Conservation (phyloP, 2,888 invertebrate genomes). For the Volucella inanis region DNA sequence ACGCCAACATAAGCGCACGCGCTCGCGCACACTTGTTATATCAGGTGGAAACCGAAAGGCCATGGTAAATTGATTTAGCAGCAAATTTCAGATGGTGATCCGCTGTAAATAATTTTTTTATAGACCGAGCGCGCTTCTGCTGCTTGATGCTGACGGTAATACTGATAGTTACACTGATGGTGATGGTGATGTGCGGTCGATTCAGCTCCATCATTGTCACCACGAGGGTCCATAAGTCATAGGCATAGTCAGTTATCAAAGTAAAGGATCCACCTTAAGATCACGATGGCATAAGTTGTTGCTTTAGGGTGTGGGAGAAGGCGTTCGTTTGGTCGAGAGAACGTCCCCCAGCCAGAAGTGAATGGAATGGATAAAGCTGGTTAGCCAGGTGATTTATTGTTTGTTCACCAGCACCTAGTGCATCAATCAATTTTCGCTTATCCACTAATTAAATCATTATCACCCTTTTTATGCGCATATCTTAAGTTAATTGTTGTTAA, state of each 20-base stretch:
- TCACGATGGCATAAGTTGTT: constrained; percentile 50
- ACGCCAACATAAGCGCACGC: constrained; percentile 49
- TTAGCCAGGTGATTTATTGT: constrained; percentile 67
- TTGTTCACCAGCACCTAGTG: constrained; percentile 44
- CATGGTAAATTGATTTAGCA: constrained; percentile 69
- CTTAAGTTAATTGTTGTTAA: constrained; percentile 64
- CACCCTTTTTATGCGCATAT: constrained; percentile 67
- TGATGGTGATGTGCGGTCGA: constrained; percentile 43
- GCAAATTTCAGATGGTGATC: constrained; percentile 54
- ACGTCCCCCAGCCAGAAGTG: neutral
- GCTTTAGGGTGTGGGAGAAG: constrained; percentile 23
- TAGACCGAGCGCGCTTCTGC: constrained; percentile 53
- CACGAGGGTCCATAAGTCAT: constrained; percentile 50
- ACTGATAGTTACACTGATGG: constrained; percentile 32
- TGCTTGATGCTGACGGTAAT: constrained; percentile 23
- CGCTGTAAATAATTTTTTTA: constrained; percentile 70
- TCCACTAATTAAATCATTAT: constrained; percentile 74
- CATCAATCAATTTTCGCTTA: constrained; percentile 69
- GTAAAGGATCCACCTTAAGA: constrained; percentile 65
- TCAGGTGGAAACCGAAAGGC: constrained; percentile 71
- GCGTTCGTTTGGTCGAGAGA: neutral
- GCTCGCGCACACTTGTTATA: constrained; percentile 40
- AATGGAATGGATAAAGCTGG: constrained; percentile 42
- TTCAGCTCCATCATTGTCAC: constrained; percentile 69
- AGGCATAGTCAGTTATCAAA: constrained; percentile 63